Base-by-base conservation (phyloP, 2,888 invertebrate genomes). In the Endotricha flammealis region DNA sequence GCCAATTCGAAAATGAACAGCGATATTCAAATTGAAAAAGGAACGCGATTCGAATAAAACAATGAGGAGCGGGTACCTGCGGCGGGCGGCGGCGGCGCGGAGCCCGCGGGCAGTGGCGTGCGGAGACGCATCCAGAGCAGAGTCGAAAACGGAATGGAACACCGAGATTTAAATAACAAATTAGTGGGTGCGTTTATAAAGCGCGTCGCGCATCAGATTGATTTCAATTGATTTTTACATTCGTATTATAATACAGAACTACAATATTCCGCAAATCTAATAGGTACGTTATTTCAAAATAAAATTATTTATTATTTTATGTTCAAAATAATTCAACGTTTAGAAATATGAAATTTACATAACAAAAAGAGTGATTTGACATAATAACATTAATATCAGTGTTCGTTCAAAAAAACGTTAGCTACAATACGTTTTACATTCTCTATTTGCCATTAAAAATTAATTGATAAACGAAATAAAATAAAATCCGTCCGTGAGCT, bases 1-100 rank as follows among this genome's bases (percentile, higher is more conserved):
- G 74, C 73, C 74, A 71, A 79, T 79, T 73, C 72, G 73, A 79
- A 80, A 82, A 82, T 79, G 78, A 81, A 79, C 79, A 75, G 73
- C 77, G 76, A 74, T 81, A 79, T 83, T 85, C 77, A 82, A 83
- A 85, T 85, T 83, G 80, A 78, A 82, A 81, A 75, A 73, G 75
- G 71, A 64, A 83, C 85, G 85, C 80, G 78, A 47, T 42, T 51
- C 64, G 85, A 82, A 85, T 85, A 71, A 79, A 73, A 78, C 79
- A 76, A 80, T 76, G 75, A 65, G 70, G 44, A 52, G 54, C 50
- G 52, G 57, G 61, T 59, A 59, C 58, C 64, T 59, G 20, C 20
- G 20, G 20, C 20, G 20, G n/a, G 16, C 16, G 16, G 16, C 16
- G 16, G n/a, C 16, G 16, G 20, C 20, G 20, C 20, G 20, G 20